Evolutionary conservation across 53 echinoderm and acorn worm genomes (phyloP), one percentile per base, ranked within the genome.

Genomic region (Zoroaster sp.): DNA sequence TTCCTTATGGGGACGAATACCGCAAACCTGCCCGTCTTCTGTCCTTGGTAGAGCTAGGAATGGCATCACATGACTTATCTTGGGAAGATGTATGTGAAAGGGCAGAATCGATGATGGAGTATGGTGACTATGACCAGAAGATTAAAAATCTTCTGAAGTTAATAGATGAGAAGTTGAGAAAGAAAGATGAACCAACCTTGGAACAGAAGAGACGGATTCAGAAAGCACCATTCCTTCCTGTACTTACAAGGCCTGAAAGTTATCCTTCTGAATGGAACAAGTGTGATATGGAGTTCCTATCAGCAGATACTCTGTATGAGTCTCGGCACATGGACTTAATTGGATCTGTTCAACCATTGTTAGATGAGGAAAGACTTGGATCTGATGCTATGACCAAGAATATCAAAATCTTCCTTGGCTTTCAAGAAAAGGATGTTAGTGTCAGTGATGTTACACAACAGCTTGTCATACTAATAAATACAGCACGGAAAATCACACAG

Each of bases 31-130:
- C 43, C 34, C 83, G 86, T 20, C 69, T 91, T 2, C 37, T 91
- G 2, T 91, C 91, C 14, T 63, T 91, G 77, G 43, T 13, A 38
- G 66, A 76, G 14, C 70, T 91, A 4, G 91, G 91, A 1, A 91
- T 91, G 91, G 76, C 86, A 2, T 63, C 69, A 23, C 36, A 63
- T 35, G 66, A 75, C 31, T 40, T 91, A 31, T 20, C 66, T 3
- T 91, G 91, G 91, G 77, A 86, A 69, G 91, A 91, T 54, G 45
- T 91, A 3, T 86, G 86, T 75, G 91, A 86, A 34, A 36, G 75
- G 73, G 86, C 86, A 18, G 76, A 76, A 8, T 78, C 70, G 49
- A 38, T 89, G 23, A 1, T 14, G 30, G 20, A 25, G 11, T 44
- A 46, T 14, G 41, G 23, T 36, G 9, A 31, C 20, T 21, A 13